Evolutionary conservation across 2,113 vertebrate genomes (phyloP).

Genomic region (Pelecanus crispus): DNA sequence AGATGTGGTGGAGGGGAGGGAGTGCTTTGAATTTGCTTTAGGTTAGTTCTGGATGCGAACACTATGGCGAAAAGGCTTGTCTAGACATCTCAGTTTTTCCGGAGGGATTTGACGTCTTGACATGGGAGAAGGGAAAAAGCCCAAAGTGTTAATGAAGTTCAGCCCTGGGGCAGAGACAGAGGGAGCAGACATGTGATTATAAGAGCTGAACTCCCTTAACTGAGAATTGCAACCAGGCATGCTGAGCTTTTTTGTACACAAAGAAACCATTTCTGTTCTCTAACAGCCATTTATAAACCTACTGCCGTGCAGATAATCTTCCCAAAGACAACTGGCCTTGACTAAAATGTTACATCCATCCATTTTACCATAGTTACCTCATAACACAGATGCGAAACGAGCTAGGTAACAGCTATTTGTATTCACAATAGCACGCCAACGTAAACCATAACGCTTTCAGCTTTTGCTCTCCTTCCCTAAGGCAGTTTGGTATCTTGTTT

Average conservation of each 20-base stretch:
- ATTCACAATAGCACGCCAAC: not conserved
- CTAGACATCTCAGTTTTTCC: not conserved
- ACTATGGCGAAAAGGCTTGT: rapidly evolving
- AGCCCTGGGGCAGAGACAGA: not conserved
- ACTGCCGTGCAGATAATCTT: not conserved
- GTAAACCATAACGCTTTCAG: not conserved
- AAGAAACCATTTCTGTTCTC: not conserved
- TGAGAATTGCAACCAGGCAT: not conserved
- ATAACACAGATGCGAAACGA: not conserved
- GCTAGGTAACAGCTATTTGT: not conserved
- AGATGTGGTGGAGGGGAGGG: not conserved
- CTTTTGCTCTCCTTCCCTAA: not conserved
- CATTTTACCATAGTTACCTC: not conserved
- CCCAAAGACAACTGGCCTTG: not conserved
- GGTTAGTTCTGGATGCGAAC: not conserved
- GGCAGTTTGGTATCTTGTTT: not conserved
- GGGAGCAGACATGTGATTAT: not conserved
- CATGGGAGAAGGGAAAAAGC: not conserved
- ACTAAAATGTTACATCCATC: not conserved
- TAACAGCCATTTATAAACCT: not conserved
- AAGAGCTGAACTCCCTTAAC: not conserved
- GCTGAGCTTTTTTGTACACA: not conserved
- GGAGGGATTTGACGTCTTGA: not conserved
- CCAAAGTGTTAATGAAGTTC: not conserved
- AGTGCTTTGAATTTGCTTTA: not conserved